phyloP scores from a whole-genome alignment of 2,797 vertebrate species.

The Microchirus variegatus region DNA sequence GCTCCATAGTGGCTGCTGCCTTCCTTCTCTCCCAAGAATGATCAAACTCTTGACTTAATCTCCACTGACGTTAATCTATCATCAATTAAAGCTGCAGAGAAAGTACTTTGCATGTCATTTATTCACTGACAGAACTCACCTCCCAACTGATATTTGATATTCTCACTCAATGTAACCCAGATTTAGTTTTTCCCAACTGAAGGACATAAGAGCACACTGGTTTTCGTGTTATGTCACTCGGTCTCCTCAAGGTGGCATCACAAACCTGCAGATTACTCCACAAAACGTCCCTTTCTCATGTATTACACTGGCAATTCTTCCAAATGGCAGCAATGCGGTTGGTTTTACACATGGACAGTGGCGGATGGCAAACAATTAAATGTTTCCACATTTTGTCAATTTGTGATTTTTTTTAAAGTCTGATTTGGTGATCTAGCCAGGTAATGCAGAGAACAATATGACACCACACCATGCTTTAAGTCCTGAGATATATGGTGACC shows the following conservation, averaged over 20 bases:
- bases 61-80: constrained; percentile 25
- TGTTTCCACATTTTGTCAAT: constrained; percentile 34
- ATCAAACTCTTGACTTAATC: constrained; percentile 15
- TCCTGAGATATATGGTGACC: constrained; percentile 49
- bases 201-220: not conserved
- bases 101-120: constrained; percentile 23
- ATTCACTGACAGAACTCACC: constrained; percentile 3
- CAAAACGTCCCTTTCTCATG: not conserved
- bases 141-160: constrained; percentile 28
- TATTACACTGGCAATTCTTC: constrained; percentile 7
- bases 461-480: constrained; percentile 55
- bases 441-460: constrained; percentile 35
- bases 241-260: constrained; percentile 68
- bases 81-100: constrained; percentile 17
- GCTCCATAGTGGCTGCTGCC: constrained; percentile 7
- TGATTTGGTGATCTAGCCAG: not conserved
- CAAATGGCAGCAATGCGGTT: constrained; percentile 20
- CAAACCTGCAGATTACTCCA: constrained; percentile 20
- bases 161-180: constrained; percentile 12
- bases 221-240: constrained; percentile 40
- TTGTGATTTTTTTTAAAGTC: constrained; percentile 17
- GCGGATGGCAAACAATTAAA: constrained; percentile 25
- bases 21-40: constrained; percentile 47
- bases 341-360: not conserved
- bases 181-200: constrained; percentile 29